Evolutionary conservation across 2,888 invertebrate species (phyloP).

Genomic region (Nephrotoma appendiculata): DNA sequence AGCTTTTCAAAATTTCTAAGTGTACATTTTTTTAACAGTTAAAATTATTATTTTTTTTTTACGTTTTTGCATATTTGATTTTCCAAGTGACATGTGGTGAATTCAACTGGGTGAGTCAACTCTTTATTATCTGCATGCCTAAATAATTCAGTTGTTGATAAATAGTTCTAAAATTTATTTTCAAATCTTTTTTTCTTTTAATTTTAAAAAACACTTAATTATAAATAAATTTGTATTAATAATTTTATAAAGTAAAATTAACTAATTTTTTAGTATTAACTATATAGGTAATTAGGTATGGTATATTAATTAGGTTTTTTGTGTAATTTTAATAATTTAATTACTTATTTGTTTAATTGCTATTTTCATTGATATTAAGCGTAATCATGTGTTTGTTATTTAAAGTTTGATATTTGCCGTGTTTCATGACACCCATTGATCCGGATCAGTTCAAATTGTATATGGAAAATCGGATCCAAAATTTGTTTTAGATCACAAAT

Average conservation of each 20-base stretch:
- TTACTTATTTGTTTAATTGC: not conserved
- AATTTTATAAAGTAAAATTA: too few relatives aligned
- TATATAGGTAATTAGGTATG: too few relatives aligned
- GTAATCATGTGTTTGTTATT: not conserved
- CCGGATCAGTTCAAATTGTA: too few relatives aligned
- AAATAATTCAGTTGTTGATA: not conserved
- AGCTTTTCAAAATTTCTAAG: not conserved
- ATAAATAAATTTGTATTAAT: too few relatives aligned
- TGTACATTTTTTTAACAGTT: not conserved
- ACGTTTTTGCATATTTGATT: not conserved
- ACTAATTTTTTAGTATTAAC: too few relatives aligned
- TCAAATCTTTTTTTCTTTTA: too few relatives aligned
- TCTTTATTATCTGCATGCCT: not conserved
- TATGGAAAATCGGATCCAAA: too few relatives aligned
- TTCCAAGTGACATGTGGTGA: not conserved
- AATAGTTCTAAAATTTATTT: not conserved
- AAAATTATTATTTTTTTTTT: too few relatives aligned
- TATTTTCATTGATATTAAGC: not conserved
- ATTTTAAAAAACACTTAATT: not conserved
- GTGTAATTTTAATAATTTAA: not conserved
- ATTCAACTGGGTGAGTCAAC: not conserved
- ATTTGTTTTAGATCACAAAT: too few relatives aligned
- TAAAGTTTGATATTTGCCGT: not conserved
- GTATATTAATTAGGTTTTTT: not conserved
- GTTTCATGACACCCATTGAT: too few relatives aligned